Evolutionary conservation across 2,113 vertebrate genomes (phyloP).

Genomic region (Odocoileus virginianus): DNA sequence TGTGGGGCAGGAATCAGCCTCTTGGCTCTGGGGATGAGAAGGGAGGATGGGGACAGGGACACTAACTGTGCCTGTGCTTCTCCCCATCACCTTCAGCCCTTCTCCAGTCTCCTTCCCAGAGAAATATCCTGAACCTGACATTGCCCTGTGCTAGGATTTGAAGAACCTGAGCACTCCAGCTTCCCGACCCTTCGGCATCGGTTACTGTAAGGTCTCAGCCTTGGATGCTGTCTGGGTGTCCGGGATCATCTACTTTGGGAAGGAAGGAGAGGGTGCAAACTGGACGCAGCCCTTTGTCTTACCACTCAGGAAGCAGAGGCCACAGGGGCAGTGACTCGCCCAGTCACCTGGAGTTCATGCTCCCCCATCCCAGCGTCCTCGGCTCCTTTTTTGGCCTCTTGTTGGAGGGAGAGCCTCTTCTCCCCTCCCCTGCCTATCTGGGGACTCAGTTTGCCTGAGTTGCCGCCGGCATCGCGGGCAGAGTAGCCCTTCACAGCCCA

Average conservation of each 20-base stretch:
- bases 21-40: not conserved
- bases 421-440: fast-evolving
- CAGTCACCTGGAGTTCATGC: not conserved
- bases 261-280: not conserved
- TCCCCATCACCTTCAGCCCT: not conserved
- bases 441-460: not conserved
- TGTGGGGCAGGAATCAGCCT: not conserved
- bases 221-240: not conserved
- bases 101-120: not conserved
- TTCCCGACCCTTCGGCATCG: not conserved
- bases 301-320: too few species aligned
- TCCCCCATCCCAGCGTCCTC: fast-evolving
- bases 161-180: not conserved
- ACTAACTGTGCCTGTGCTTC: not conserved
- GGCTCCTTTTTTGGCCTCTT: not conserved
- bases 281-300: not conserved
- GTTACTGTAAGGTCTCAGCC: not conserved
- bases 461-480: fast-evolving
- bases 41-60: not conserved
- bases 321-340: not conserved
- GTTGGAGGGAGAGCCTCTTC: too few species aligned
- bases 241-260: not conserved
- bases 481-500: not conserved
- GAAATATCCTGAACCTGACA: not conserved
- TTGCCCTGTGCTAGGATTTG: too few species aligned